These are phyloP conservation scores for Sphaeramia orbicularis DNA, from an alignment of 2,797 vertebrate species.

Conservation along the genomic window DNA sequence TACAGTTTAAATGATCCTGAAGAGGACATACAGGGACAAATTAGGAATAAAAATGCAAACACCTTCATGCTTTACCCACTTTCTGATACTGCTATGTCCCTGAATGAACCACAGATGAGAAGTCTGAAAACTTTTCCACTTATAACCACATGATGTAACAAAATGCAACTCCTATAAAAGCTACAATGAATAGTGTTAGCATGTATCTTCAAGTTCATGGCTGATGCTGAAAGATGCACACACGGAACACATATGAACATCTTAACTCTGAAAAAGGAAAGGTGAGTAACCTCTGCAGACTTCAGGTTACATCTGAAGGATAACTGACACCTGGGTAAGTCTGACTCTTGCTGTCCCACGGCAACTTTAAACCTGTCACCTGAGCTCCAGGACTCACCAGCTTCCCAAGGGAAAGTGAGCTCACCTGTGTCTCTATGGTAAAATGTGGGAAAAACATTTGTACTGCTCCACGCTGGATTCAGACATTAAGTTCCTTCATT, in stretches of 20 bases:
- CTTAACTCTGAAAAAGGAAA: neutral
- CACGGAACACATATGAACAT: neutral
- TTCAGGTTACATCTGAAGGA: constrained; percentile 13
- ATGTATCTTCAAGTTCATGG: neutral
- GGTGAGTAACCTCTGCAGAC: constrained; percentile 15
- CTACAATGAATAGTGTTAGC: neutral
- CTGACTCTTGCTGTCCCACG: constrained; percentile 18
- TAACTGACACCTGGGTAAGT: constrained; percentile 17
- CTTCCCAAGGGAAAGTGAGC: constrained; percentile 12
- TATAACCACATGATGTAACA: neutral
- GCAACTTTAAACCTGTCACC: constrained; percentile 32
- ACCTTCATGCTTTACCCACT: neutral
- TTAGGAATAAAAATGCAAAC: no score
- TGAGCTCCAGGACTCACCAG: constrained; percentile 3
- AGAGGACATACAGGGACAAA: no score
- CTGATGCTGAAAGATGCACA: neutral
- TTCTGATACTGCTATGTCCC: neutral
- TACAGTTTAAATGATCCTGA: no score
- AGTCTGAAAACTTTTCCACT: neutral
- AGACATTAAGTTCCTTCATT: neutral
- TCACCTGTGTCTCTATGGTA: neutral
- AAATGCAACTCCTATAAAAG: neutral
- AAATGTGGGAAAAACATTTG: neutral
- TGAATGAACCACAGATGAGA: constrained; percentile 5
- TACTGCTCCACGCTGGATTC: neutral